These are phyloP conservation scores for Alethe castanea DNA, from an alignment of 2,113 vertebrate species.

Conservation along the genomic window DNA sequence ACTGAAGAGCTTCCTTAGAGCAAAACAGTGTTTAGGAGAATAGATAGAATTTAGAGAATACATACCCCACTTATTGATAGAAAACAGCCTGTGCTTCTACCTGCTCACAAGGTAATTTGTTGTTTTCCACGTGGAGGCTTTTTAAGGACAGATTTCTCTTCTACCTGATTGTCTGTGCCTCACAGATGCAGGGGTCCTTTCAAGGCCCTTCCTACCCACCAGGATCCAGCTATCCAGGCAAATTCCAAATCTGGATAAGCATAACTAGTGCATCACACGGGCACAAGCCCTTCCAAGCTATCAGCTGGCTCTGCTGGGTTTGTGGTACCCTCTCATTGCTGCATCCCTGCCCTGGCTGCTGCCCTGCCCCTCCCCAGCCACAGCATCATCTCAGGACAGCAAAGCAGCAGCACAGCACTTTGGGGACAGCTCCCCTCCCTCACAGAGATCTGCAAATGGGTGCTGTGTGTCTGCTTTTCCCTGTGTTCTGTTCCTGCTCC, in stretches of 20 bases:
- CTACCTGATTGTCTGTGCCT: neutral
- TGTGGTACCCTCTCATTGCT: rapidly evolving
- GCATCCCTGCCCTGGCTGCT: neutral
- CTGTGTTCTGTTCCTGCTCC: neutral
- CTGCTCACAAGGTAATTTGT: neutral
- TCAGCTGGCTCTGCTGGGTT: neutral
- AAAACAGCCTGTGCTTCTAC: neutral
- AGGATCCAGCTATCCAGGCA: neutral
- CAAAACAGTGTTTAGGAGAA: neutral
- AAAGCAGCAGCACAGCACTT: neutral
- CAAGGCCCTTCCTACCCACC: neutral
- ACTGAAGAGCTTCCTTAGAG: constrained; percentile 17
- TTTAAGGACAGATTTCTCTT: neutral
- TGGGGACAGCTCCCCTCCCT: neutral
- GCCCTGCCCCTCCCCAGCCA: neutral
- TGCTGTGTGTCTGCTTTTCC: neutral
- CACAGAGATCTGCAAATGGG: rapidly evolving
- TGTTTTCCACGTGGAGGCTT: neutral
- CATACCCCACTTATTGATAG: neutral
- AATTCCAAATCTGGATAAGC: neutral
- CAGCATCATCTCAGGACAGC: rapidly evolving
- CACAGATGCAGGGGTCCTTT: neutral
- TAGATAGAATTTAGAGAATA: neutral
- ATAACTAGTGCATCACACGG: neutral
- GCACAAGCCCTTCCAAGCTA: neutral